Evolutionary conservation across 2,888 invertebrate species (phyloP).

Genomic region (Heliconius charithonia): DNA sequence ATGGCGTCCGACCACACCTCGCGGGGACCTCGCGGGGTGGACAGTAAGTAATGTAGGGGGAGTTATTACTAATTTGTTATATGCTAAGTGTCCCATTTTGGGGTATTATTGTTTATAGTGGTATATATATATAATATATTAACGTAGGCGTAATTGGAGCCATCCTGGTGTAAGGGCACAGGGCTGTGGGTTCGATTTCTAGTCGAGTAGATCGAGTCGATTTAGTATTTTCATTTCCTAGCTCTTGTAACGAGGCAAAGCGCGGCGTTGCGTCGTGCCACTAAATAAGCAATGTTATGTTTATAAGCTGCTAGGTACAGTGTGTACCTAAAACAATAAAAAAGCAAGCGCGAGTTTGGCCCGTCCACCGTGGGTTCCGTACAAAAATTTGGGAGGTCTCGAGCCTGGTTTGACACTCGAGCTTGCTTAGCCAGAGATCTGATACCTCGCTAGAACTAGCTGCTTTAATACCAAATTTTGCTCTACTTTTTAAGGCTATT

Average conservation of each 20-base stretch:
- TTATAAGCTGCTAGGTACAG: too few species aligned
- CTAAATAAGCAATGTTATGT: background rate
- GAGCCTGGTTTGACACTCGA: too few species aligned
- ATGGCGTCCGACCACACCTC: slow-evolving; percentile 31
- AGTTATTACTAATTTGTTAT: slow-evolving; percentile 9
- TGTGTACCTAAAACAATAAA: too few species aligned
- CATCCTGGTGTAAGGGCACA: background rate
- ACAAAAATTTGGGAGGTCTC: too few species aligned
- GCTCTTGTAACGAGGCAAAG: background rate
- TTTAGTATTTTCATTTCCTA: background rate
- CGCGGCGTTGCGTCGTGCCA: background rate
- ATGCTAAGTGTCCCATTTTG: slow-evolving; percentile 11
- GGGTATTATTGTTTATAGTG: background rate
- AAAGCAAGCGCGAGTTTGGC: too few species aligned
- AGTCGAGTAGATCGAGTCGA: too few species aligned
- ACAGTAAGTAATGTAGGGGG: slow-evolving; percentile 13
- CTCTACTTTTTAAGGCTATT: too few species aligned
- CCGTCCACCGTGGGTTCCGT: too few species aligned
- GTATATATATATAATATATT: background rate
- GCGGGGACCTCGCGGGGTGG: background rate
- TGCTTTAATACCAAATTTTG: too few species aligned
- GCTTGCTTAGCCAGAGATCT: too few species aligned
- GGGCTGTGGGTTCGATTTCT: background rate
- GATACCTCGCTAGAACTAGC: too few species aligned
- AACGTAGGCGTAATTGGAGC: background rate